Percentiles rank a stretch among this genome's conserved stretches.
Conservation (phyloP, 92 coral and sea anemone genomes). For the Palythoa caribaeorum region DNA sequence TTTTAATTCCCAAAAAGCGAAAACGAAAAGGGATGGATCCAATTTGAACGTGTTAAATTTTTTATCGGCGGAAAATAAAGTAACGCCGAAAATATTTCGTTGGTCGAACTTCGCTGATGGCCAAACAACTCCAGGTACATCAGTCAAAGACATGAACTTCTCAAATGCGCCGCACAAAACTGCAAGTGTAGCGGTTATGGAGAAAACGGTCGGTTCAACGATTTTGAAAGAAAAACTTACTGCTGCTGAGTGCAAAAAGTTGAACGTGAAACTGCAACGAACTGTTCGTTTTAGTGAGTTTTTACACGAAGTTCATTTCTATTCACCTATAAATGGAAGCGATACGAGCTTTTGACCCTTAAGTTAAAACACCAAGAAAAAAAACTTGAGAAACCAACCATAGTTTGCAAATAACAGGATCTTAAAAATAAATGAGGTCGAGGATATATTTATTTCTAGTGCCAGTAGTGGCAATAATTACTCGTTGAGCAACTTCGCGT, state of each 20-base stretch:
- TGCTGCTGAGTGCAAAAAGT: not conserved
- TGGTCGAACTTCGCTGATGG: not conserved
- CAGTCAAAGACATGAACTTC: not conserved
- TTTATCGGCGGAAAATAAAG: not conserved
- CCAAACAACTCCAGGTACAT: not conserved
- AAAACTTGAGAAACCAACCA: no score
- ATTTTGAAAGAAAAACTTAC: not conserved
- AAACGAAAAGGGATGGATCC: not conserved
- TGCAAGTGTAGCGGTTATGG: not conserved
- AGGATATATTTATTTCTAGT: no score
- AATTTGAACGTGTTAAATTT: not conserved
- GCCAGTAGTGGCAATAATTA: no score
- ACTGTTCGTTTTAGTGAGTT: not conserved
- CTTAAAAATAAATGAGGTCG: no score
- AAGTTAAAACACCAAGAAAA: not conserved
- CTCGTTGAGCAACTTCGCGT: no score
- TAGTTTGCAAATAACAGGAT: no score
- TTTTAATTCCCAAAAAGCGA: not conserved
- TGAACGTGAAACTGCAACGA: not conserved
- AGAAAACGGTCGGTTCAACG: not conserved
- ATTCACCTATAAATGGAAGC: not conserved
- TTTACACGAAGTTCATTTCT: not conserved
- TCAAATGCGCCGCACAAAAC: not conserved
- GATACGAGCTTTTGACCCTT: not conserved
- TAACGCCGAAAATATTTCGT: not conserved